Evolutionary conservation across 2,888 invertebrate species (phyloP).

Genomic region (Cheilosia grossa): DNA sequence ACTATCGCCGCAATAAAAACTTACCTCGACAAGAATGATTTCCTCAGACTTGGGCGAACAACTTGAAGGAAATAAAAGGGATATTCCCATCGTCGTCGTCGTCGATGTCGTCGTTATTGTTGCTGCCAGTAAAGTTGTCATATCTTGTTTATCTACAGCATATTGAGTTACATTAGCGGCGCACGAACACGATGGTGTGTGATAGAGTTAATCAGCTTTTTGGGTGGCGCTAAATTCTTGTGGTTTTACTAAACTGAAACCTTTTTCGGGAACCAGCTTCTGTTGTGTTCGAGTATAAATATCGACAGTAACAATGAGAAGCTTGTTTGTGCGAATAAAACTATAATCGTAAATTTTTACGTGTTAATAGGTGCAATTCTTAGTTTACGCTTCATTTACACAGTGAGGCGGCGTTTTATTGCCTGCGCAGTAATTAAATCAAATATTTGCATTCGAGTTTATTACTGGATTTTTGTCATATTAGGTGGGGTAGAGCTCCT

Average conservation of each 20-base stretch:
- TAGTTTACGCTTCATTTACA: constrained; percentile 49
- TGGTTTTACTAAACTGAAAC: constrained; percentile 60
- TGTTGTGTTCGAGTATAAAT: neutral
- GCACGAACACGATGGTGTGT: constrained; percentile 68
- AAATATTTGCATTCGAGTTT: constrained; percentile 67
- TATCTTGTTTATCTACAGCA: constrained; percentile 64
- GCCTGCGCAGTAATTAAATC: constrained; percentile 64
- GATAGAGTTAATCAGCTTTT: constrained; percentile 70
- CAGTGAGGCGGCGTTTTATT: constrained; percentile 42
- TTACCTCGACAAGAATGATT: constrained; percentile 51
- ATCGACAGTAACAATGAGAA: neutral
- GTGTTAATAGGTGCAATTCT: constrained; percentile 72
- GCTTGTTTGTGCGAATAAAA: constrained; percentile 40
- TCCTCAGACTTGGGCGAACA: constrained; percentile 7
- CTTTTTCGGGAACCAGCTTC: neutral
- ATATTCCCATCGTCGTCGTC: constrained; percentile 9
- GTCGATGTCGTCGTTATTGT: neutral
- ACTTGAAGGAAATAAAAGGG: constrained; percentile 37
- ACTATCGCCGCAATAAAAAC: constrained; percentile 32
- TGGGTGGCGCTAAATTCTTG: constrained; percentile 50
- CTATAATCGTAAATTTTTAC: constrained; percentile 70
- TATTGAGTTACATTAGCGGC: constrained; percentile 68
- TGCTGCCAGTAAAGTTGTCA: constrained; percentile 13
- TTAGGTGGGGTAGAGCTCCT: neutral
- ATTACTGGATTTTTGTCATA: neutral